Evolutionary conservation across 2,888 invertebrate species (phyloP).

Genomic region (Cheilosia vulpina): DNA sequence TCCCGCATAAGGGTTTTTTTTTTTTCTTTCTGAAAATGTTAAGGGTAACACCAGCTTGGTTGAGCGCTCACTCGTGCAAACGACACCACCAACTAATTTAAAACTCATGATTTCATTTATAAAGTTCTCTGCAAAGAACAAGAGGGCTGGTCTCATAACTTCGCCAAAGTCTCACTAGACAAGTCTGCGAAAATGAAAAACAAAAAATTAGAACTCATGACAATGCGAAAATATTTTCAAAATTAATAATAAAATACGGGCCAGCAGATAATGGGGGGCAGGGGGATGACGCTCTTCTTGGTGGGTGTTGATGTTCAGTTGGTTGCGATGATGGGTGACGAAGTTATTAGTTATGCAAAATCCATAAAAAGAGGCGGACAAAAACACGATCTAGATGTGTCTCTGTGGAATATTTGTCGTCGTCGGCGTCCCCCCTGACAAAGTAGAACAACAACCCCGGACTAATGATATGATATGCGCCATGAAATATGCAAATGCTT

Average conservation of each 20-base stretch:
- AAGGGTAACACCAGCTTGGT: constrained; percentile 32
- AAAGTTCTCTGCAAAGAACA: constrained; percentile 34
- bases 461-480: constrained; percentile 46
- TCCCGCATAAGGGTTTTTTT: constrained; percentile 39
- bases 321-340: constrained; percentile 42
- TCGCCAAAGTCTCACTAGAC: constrained; percentile 12
- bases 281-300: not conserved
- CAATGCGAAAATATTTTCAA: constrained; percentile 72
- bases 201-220: constrained; percentile 24
- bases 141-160: not conserved
- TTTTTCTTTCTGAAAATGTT: not conserved
- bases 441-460: constrained; percentile 68
- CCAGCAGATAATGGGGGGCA: not conserved
- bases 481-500: constrained; percentile 32
- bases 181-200: not conserved
- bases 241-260: constrained; percentile 67
- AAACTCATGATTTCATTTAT: constrained; percentile 65
- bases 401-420: constrained; percentile 23
- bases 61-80: constrained; percentile 38
- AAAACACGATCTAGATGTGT: constrained; percentile 32
- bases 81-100: constrained; percentile 58
- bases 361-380: constrained; percentile 48
- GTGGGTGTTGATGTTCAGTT: constrained; percentile 1
- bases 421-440: not conserved
- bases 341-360: constrained; percentile 68